Evolutionary conservation across 2,797 vertebrate species (phyloP), one percentile per base, ranked within the genome.

Genomic region (Onychomys torridus): DNA sequence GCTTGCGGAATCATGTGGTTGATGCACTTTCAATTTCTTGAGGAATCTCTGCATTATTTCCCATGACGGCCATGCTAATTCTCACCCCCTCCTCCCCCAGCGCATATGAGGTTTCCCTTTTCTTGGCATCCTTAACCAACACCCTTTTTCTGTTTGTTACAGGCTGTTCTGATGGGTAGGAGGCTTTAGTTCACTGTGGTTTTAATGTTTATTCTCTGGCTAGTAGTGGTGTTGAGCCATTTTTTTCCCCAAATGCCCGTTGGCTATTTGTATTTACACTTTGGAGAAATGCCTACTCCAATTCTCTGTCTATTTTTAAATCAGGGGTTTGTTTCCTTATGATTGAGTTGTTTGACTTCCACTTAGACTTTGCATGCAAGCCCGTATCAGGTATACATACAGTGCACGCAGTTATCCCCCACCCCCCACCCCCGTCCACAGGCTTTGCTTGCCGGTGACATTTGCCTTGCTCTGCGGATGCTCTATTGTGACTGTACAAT

Each of bases 281-380:
- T 43, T 37, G 34, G 86, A 61, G 52, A 49, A 89, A 57, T 76
- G 34, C 37, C 14, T 43, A 23, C 27, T 40, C 27, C 1, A 17
- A 59, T 75, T 34, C 55, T 75, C 49, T 57, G 85, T 17, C 46
- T 89, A 61, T 75, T 89, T 89, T 89, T 89, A 89, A 75, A 61
- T 23, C 69, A 76, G 37, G 27, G 27, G 34, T 89, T 89, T 89
- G 71, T 43, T 61, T 61, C 59, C 52, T 55, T 43, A 32, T 34
- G 86, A 76, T 34, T 34, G 55, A 59, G 27, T 8, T 57, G 55
- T 34, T 76, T 59, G 86, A 14, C 37, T 34, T 34, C 29, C 19
- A 9, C 43, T 32, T 71, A 73, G 49, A 43, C 61, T 61, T 89
- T 89, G 69, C 37, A 23, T 14, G 29, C 32, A 75, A 32, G 16